Percentiles rank a stretch among this genome's conserved stretches.
phyloP scores from a whole-genome alignment of 2,888 invertebrate species.

The Napeogenes inachia region DNA sequence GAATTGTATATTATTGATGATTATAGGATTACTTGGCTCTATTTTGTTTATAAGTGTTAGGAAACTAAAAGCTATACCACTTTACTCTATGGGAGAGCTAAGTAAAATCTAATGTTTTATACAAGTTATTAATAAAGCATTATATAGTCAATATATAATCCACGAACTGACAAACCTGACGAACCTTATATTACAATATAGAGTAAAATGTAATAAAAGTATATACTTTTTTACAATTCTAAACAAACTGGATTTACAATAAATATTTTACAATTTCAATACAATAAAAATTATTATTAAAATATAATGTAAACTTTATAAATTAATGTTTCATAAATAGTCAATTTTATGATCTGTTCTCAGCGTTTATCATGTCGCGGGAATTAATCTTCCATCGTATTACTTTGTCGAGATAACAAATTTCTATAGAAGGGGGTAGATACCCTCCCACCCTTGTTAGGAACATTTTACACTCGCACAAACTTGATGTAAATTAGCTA shows the following conservation, averaged over 20 bases:
- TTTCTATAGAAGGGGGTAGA: constrained; percentile 40
- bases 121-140: too few species aligned
- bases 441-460: constrained; percentile 20
- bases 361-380: constrained; percentile 41
- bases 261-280: background rate
- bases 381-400: constrained; percentile 56
- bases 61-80: too few species aligned
- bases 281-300: constrained; percentile 8
- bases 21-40: constrained; percentile 62
- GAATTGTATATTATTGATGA: constrained; percentile 68
- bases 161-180: too few species aligned
- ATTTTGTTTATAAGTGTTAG: background rate
- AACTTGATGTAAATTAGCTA: constrained; percentile 8
- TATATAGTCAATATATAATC: too few species aligned
- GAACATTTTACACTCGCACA: constrained; percentile 19
- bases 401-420: constrained; percentile 55
- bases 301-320: constrained; percentile 6
- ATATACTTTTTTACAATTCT: too few species aligned
- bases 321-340: constrained; percentile 20
- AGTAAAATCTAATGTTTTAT: too few species aligned
- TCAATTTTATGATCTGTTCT: constrained; percentile 33
- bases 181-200: too few species aligned
- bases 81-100: too few species aligned
- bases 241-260: too few species aligned
- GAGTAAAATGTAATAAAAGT: too few species aligned